Evolutionary conservation across 2,113 vertebrate species (phyloP), one percentile per base, ranked within the genome.

Genomic region (Rostratula benghalensis): DNA sequence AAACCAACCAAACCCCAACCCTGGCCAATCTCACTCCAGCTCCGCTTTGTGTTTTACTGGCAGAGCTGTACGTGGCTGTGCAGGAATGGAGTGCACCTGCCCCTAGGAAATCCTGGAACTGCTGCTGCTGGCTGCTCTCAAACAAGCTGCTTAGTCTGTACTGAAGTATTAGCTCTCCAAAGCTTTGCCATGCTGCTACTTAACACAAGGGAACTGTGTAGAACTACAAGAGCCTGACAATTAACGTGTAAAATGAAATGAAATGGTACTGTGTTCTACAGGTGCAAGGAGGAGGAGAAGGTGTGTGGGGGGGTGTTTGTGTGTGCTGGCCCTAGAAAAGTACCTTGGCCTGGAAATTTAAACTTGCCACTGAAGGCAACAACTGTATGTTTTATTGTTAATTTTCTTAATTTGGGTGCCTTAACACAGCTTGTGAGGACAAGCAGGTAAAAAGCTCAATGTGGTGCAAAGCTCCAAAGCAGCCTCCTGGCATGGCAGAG

Each of bases 111-210:
- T 37, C 51, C 68, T 78, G 64, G 51, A 92, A 78, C 75, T 91
- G 89, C 45, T 85, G 90, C 93, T 95, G 94, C 89, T 93, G 91
- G 89, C 92, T 91, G 50, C 35, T 88, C 86, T 78, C 60, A 84
- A 85, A 79, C 48, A 90, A 75, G 67, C 56, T 63, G 30, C 71
- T 84, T 80, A 14, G 11, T 78, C 75, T 71, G 2, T 48, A 59
- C 21, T 79, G 92, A 83, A 79, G 25, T 23, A 67, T 3, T 51
- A 90, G 71, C 64, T 87, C 86, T 79, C 2, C 4, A 9, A 54
- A 18, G 33, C 81, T 84, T 71, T 89, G 46, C 53, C 50, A 13
- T 23, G 60, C n/a, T 81, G 80, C 45, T 59, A 65, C 35, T 54
- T 79, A 60, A 70, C 54, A 75, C 15, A 35, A 30, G 65, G 61